Percentiles rank a stretch among this genome's conserved stretches.
Conservation (phyloP, 2,113 vertebrate species). For the Nothocercus nigrocapillus region DNA sequence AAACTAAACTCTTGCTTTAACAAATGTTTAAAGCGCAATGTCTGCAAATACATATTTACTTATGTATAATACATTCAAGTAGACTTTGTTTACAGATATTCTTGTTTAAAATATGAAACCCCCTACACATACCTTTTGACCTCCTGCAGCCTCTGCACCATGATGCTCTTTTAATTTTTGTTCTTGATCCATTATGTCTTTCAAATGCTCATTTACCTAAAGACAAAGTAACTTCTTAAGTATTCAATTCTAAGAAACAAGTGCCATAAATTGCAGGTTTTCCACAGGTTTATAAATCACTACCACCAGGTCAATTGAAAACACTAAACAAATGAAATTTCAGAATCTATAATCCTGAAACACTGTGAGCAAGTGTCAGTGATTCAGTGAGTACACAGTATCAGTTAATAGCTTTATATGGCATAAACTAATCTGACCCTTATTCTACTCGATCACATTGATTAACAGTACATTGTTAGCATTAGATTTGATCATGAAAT, state of each 20-base stretch:
- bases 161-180: conserved; percentile 88
- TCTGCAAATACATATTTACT: not conserved
- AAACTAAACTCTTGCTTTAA: not conserved
- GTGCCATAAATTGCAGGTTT: not conserved
- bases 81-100: not conserved
- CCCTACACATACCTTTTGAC: conserved; percentile 85
- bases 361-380: not conserved
- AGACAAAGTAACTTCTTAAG: conserved; percentile 14
- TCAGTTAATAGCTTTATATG: not conserved
- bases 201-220: conserved; percentile 95
- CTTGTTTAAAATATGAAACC: not conserved
- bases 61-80: not conserved
- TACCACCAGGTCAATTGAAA: not conserved
- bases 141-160: conserved; percentile 82
- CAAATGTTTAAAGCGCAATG: not conserved
- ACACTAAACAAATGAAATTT: not conserved
- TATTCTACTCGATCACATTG: not conserved
- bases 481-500: not conserved
- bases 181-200: conserved; percentile 90
- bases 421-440: not conserved
- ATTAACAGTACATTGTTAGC: not conserved
- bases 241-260: not conserved
- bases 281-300: not conserved
- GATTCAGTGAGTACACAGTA: not conserved
- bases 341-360: not conserved